Base-by-base conservation (phyloP, 2,113 vertebrate species). In the Gymnarchus niloticus region DNA sequence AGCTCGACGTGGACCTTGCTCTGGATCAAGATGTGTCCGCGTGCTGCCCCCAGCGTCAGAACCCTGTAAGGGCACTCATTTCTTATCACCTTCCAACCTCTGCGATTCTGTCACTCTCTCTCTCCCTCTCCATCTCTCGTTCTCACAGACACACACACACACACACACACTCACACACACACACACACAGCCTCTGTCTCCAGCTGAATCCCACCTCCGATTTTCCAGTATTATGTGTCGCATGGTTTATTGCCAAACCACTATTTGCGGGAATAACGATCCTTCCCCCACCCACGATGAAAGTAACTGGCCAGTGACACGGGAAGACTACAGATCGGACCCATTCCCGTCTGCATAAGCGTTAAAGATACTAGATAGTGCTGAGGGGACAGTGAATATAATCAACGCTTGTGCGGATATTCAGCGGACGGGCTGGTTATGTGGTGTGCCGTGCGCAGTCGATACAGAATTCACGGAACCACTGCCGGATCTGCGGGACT, bases 21-120 rank as follows among this genome's bases (percentile, higher is more conserved):
- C 44, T 21, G 19, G 44, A 78, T 48, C 8, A 65, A n/a, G 49
- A 33, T 56, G 80, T 44, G 65, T 76, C 84, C 87, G 87, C 77
- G 88, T 92, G 92, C 92, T 93, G 92, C 93, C 92, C 93, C 93
- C 91, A 93, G 92, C 91, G 92, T 91, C 89, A 54, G 89, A 91
- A 87, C 89, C 86, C 90, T 83, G 92, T 87, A 92, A 93, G 85
- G 92, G 88, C 94, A 93, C 87, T 89, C 25, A n/a, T 85, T 73
- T 54, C 61, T 57, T 91, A 88, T 93, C 93, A 94, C 93, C 92
- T 92, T 93, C 91, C 93, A 93, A 93, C 92, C 92, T 93, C 92
- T 92, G 92, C 93, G 87, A 88, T 85, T 56, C 69, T 85, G 54
- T 59, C 88, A 88, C 89, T 83, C 84, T n/a, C 77, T 86, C 69